Conservation (phyloP, 2,113 vertebrate species). For the Oncorhynchus mykiss region DNA sequence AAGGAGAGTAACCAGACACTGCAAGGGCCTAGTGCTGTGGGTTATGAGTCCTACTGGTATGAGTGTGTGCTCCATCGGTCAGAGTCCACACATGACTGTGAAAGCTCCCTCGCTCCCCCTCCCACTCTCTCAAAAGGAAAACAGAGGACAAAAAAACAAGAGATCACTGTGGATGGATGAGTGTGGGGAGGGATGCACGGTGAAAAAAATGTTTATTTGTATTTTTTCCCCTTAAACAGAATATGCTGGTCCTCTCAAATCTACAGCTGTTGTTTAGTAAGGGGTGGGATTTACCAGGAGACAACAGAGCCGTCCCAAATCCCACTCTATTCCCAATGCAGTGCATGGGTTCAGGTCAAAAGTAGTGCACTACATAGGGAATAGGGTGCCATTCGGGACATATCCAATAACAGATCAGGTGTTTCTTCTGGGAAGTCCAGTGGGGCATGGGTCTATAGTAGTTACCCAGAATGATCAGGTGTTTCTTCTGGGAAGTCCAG, state of each 20-base stretch:
- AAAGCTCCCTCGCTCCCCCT: not conserved
- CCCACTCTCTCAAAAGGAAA: not conserved
- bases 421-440: no score
- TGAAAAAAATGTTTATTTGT: not conserved
- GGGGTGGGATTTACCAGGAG: constrained; percentile 43
- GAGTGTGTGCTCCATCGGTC: no score
- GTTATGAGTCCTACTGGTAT: constrained; percentile 10
- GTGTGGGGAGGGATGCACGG: not conserved
- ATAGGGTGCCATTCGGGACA: no score
- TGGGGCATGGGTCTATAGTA: no score
- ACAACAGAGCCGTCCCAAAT: not conserved
- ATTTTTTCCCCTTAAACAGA: constrained; percentile 37
- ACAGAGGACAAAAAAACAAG: not conserved
- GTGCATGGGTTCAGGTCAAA: no score
- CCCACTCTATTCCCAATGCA: no score
- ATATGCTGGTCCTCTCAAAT: constrained; percentile 16
- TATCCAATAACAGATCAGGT: no score
- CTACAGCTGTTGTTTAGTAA: constrained; percentile 63
- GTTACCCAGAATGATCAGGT: no score
- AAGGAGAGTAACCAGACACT: constrained; percentile 39
- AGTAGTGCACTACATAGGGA: no score
- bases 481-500: no score
- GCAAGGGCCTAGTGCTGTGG: constrained; percentile 1
- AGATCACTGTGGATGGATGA: not conserved
- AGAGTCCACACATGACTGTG: no score